Evolutionary conservation across 1,140 invertebrate species (phyloP).

Genomic region (Drosophila gunungcola): DNA sequence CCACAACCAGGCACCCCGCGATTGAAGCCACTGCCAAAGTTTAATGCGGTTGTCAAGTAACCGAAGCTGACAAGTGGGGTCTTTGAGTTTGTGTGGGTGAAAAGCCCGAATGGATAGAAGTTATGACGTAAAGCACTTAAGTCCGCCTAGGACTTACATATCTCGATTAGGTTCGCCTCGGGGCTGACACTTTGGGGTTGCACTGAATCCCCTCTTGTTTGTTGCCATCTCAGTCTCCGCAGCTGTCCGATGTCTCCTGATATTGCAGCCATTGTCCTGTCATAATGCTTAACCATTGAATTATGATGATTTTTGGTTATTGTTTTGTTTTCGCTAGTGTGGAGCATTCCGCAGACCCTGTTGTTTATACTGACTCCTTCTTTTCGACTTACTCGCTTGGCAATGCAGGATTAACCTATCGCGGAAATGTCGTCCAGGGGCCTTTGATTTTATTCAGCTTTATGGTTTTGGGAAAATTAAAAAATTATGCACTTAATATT

Average conservation of each 20-base stretch:
- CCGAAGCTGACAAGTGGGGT: constrained; percentile 16
- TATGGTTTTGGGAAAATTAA: no score
- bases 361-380: no score
- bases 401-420: no score
- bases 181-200: constrained; percentile 40
- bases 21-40: constrained; percentile 19
- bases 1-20: constrained; percentile 10
- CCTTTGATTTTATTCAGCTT: no score
- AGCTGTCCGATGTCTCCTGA: background rate
- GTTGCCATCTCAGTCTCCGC: background rate
- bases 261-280: background rate
- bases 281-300: no score
- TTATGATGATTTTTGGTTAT: no score
- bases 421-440: no score
- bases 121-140: constrained; percentile 53
- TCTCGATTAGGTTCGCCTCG: constrained; percentile 65
- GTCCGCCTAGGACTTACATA: constrained; percentile 45
- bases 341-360: no score
- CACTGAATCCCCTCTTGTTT: background rate
- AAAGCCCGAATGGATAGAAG: background rate
- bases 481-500: no score
- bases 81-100: background rate
- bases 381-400: no score
- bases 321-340: no score
- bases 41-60: constrained; percentile 42